Percentiles rank a stretch among this genome's conserved stretches.
These are phyloP conservation scores for Pterophyllum scalare DNA, from an alignment of 2,113 vertebrate species.

Conservation along the genomic window DNA sequence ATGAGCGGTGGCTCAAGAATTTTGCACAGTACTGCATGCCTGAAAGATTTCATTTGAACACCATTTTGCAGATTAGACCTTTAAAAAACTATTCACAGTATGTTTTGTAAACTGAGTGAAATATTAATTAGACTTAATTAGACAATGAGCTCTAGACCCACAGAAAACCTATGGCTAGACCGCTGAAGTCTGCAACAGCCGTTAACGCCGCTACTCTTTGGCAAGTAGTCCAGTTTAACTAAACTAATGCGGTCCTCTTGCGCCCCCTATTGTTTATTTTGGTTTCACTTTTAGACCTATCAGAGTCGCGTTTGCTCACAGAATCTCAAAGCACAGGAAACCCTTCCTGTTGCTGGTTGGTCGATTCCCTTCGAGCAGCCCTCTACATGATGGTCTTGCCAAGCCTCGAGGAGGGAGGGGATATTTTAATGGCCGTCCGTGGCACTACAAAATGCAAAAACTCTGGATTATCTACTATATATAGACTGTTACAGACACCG, in stretches of 20 bases:
- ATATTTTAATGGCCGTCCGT: slow-evolving; percentile 80
- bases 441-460: slow-evolving; percentile 66
- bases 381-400: slow-evolving; percentile 48
- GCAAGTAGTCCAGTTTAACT: slow-evolving; percentile 32
- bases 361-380: background rate
- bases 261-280: slow-evolving; percentile 64
- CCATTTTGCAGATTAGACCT: background rate
- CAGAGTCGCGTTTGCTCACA: slow-evolving; percentile 36
- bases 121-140: background rate
- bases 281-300: slow-evolving; percentile 61
- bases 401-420: slow-evolving; percentile 77
- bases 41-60: background rate
- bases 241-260: slow-evolving; percentile 18
- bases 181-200: background rate
- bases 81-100: background rate
- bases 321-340: background rate
- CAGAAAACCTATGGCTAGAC: background rate
- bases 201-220: background rate
- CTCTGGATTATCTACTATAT: slow-evolving; percentile 61
- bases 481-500: slow-evolving; percentile 1
- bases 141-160: background rate
- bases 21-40: background rate
- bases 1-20: background rate
- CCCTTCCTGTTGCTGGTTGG: slow-evolving; percentile 63
- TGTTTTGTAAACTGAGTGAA: background rate